phyloP scores from a whole-genome alignment of 1,140 invertebrate species.

The Andricus grossulariae region DNA sequence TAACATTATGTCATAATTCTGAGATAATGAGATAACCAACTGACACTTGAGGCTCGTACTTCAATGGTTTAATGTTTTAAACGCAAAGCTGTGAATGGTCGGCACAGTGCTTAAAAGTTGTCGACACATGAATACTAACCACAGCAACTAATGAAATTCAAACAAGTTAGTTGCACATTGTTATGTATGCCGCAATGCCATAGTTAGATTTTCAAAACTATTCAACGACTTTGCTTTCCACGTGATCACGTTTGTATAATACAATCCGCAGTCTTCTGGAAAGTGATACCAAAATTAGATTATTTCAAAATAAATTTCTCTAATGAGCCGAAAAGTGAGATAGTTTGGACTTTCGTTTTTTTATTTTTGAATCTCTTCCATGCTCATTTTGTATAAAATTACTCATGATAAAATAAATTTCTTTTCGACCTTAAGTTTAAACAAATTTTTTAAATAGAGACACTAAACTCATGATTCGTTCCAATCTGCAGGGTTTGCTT shows the following conservation, averaged over 20 bases:
- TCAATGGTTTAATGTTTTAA: constrained; percentile 1
- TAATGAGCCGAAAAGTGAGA: too few relatives aligned
- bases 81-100: not conserved
- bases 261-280: too few relatives aligned
- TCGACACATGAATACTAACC: not conserved
- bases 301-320: too few relatives aligned
- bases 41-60: not conserved
- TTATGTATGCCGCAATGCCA: not conserved
- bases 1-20: not conserved
- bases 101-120: not conserved
- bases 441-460: too few relatives aligned
- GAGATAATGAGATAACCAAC: not conserved
- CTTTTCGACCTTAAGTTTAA: too few relatives aligned
- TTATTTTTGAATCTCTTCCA: too few relatives aligned
- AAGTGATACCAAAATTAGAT: too few relatives aligned
- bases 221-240: not conserved
- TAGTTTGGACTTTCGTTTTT: too few relatives aligned
- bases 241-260: not conserved
- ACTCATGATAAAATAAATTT: too few relatives aligned
- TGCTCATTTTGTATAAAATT: too few relatives aligned
- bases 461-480: too few relatives aligned
- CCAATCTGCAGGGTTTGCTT: too few relatives aligned
- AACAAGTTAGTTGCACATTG: not conserved
- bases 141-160: not conserved
- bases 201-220: not conserved